Percentiles rank a stretch among this genome's conserved stretches.
These are phyloP conservation scores for Epirrhoe alternata DNA, from an alignment of 2,888 invertebrate species.

Conservation along the genomic window DNA sequence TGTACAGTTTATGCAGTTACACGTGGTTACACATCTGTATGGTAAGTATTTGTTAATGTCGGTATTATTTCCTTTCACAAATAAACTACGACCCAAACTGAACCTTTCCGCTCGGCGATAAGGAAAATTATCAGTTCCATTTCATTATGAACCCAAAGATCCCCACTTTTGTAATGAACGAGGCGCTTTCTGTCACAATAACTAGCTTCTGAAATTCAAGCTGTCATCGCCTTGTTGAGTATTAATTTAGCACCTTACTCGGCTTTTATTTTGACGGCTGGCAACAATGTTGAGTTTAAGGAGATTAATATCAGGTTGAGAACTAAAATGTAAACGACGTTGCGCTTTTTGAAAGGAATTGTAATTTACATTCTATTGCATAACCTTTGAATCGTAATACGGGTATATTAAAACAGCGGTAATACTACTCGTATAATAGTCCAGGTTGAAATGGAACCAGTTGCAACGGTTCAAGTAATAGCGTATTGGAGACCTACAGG, in stretches of 20 bases:
- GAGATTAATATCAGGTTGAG: constrained; percentile 30
- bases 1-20: background rate
- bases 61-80: constrained; percentile 2
- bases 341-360: constrained; percentile 4
- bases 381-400: background rate
- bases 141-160: constrained; percentile 26
- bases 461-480: background rate
- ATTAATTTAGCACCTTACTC: constrained; percentile 41
- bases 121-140: constrained; percentile 38
- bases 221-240: constrained; percentile 39
- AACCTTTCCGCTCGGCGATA: constrained; percentile 43
- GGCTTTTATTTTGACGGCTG: constrained; percentile 40
- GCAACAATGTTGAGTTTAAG: constrained; percentile 17
- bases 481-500: background rate
- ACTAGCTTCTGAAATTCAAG: constrained; percentile 43
- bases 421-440: background rate
- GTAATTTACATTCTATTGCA: background rate
- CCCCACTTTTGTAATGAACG: constrained; percentile 33
- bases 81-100: constrained; percentile 42
- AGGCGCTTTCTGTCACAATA: constrained; percentile 40
- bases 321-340: constrained; percentile 8
- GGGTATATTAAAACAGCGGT: background rate
- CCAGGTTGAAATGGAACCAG: background rate
- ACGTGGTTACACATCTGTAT: constrained; percentile 10
- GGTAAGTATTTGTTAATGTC: background rate